Evolutionary conservation across 2,888 invertebrate species (phyloP).

Genomic region (Morpho deidamia): DNA sequence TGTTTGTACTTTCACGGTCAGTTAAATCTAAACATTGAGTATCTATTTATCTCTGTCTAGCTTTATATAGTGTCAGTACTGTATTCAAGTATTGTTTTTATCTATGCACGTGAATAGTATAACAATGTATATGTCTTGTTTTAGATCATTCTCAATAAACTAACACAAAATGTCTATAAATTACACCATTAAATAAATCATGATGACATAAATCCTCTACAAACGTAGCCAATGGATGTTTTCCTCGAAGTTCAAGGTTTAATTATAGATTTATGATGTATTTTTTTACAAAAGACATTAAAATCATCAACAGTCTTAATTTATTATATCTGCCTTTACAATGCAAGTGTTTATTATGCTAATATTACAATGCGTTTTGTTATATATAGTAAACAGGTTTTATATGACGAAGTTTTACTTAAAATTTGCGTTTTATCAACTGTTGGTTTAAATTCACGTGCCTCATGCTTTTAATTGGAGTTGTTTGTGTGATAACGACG

Average conservation of each 20-base stretch:
- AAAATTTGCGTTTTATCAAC: no score
- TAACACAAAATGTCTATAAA: conserved; percentile 6
- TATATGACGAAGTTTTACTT: no score
- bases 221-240: conserved; percentile 9
- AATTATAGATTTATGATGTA: conserved; percentile 2
- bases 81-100: neutral
- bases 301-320: neutral
- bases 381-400: no score
- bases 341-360: neutral
- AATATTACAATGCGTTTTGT: no score
- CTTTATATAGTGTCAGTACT: no score
- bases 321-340: neutral
- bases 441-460: no score
- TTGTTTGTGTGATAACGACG: conserved; percentile 9
- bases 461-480: no score
- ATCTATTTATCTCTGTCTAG: no score
- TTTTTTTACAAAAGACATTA: neutral
- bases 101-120: no score
- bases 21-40: no score
- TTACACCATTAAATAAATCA: conserved; percentile 7
- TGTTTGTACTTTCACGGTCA: no score
- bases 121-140: neutral
- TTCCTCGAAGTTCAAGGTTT: conserved; percentile 19
- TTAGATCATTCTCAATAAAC: conserved; percentile 4
- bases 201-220: conserved; percentile 9